A percentile compares a stretch with the other conserved stretches of the same genome.
phyloP scores from a whole-genome alignment of 2,797 vertebrate species.

The Alosa sapidissima region DNA sequence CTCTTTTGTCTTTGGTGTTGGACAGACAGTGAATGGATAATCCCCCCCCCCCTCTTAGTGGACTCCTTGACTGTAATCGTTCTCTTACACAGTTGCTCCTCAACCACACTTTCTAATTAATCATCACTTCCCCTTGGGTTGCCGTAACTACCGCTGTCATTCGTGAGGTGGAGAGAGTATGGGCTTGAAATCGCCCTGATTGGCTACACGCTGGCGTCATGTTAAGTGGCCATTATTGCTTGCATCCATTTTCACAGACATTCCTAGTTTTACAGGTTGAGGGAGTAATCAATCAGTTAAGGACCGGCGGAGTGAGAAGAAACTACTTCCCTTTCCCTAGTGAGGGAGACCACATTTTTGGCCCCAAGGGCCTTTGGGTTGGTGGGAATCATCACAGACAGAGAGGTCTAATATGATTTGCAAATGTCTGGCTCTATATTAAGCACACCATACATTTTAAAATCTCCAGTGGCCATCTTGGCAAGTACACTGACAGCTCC shows the following conservation, averaged over 20 bases:
- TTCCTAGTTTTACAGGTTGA: background rate
- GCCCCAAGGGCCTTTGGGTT: background rate
- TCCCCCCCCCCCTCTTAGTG: background rate
- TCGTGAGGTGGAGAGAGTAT: background rate
- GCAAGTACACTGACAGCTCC: background rate
- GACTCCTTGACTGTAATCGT: background rate
- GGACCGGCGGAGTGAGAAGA: background rate
- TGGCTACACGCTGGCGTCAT: background rate
- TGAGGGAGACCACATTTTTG: background rate
- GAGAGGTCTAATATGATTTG: background rate
- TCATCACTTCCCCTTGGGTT: background rate
- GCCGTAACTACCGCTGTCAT: background rate
- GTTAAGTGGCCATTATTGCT: background rate
- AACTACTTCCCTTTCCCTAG: background rate
- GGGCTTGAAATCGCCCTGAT: background rate
- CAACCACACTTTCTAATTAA: background rate
- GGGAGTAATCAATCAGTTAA: background rate
- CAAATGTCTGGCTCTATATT: background rate
- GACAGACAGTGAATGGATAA: background rate
- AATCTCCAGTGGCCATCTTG: background rate
- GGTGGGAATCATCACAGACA: background rate
- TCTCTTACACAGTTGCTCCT: background rate
- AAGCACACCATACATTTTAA: background rate
- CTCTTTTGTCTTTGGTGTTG: constrained; percentile 8
- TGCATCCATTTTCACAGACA: background rate